Base-by-base conservation (phyloP, 2,797 vertebrate genomes). In the Perodicticus potto region DNA sequence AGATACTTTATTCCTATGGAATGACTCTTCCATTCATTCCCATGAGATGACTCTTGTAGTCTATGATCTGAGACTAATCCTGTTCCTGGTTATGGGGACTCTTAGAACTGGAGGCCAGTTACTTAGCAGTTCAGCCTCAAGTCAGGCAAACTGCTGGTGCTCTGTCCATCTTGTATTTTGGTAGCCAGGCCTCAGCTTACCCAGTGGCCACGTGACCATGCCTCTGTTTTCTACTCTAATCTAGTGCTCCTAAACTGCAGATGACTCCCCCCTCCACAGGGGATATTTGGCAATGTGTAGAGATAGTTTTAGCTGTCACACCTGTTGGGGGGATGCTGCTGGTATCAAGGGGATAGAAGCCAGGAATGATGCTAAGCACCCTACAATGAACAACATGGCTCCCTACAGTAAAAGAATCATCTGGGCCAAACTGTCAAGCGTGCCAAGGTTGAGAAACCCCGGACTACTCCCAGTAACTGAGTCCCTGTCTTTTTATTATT, bases 121-220 rank as follows among this genome's bases (percentile, higher is more conserved):
- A n/a, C 55, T 89, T 63, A 82, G 40, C 23, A 96, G 25, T 72
- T 82, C 57, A 91, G 34, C 37, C 88, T 82, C 77, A 69, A 69
- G 32, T 88, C 25, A 29, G 3, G 6, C 69, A 94, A 91, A 45
- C 11, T 65, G 45, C 80, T 88, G 20, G 10, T 86, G 4, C 34
- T n/a, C 86, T 87, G 59, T 53, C 27, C 92, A 80, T 85, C 32
- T 84, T 81, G 27, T 40, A 74, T 92, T 91, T 89, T 86, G 29
- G 14, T 86, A 69, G 59, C 72, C 70, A 53, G 69, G 4, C 14
- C 49, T 86, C 37, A 78, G 13, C 57, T 82, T 83, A 17, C 29
- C n/a, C 84, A n/a, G 34, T n/a, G 87, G 72, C 20, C 77, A 12
- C 70, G 19, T 91, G 34, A 89, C 59, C 43, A 92, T 45, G 6